Percentiles rank a stretch among this genome's conserved stretches.
Conservation (phyloP, 64 coral and sea anemone species). For the Montipora capricornis region DNA sequence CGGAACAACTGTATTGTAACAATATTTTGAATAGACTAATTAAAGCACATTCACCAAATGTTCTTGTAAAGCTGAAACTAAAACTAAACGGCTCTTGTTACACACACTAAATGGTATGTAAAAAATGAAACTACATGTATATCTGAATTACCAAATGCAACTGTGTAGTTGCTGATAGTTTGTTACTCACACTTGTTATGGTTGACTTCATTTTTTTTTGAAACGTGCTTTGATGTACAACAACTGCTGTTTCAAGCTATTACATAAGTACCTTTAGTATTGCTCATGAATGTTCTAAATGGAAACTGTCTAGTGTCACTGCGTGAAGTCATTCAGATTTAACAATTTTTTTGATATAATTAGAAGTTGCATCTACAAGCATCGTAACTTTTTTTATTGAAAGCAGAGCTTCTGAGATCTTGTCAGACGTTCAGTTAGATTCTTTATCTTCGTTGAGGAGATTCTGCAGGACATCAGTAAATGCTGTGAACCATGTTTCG, state of each 20-base stretch:
- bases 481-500: conserved; percentile 1
- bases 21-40: too few species aligned
- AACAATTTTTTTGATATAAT: conserved; percentile 28
- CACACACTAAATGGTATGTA: too few species aligned
- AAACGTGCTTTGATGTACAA: too few species aligned
- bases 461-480: not conserved
- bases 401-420: conserved; percentile 47
- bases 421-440: conserved; percentile 23
- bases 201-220: not conserved
- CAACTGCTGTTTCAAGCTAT: too few species aligned
- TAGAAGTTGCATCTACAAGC: conserved; percentile 19
- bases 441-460: conserved; percentile 1
- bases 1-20: too few species aligned
- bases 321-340: conserved; percentile 11
- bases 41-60: too few species aligned
- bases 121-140: not conserved
- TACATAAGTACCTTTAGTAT: not conserved
- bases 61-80: not conserved
- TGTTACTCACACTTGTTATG: conserved; percentile 8
- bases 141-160: conserved; percentile 9
- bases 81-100: conserved; percentile 2
- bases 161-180: not conserved
- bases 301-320: too few species aligned
- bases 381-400: too few species aligned
- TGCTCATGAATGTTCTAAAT: too few species aligned